These are phyloP conservation scores for Seira sanloemensis DNA, from an alignment of 2,888 invertebrate genomes.

Conservation along the genomic window DNA sequence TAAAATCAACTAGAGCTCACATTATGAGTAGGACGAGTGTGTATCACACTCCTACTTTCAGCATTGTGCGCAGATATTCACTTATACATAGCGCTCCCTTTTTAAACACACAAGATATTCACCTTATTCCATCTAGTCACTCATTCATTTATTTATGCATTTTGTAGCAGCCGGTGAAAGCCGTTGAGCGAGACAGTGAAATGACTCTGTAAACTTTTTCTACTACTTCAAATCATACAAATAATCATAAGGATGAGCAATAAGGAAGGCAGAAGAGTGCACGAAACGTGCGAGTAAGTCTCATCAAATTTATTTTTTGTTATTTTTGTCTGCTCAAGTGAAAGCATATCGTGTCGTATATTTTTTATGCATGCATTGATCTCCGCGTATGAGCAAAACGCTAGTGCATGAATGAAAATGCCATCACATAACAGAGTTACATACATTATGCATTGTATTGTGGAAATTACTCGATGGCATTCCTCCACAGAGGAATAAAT, in stretches of 20 bases:
- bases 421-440: conserved; percentile 41
- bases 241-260: conserved; percentile 31
- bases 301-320: conserved; percentile 26
- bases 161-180: conserved; percentile 39
- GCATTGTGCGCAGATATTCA: too few species aligned
- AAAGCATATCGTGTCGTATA: neutral
- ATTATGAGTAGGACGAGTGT: neutral
- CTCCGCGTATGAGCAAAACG: conserved; percentile 50
- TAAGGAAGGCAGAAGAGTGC: neutral
- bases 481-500: neutral
- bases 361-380: conserved; percentile 47
- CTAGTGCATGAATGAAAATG: conserved; percentile 40
- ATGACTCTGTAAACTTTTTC: conserved; percentile 3
- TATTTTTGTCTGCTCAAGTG: conserved; percentile 28
- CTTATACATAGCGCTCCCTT: too few species aligned
- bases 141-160: conserved; percentile 51
- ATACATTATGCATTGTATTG: conserved; percentile 27
- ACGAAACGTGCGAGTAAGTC: conserved; percentile 20
- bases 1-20: neutral
- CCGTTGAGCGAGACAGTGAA: conserved; percentile 21
- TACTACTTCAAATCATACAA: conserved; percentile 25
- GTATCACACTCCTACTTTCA: too few species aligned
- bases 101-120: conserved; percentile 24
- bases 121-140: conserved; percentile 43
- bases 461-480: conserved; percentile 42